These are phyloP conservation scores for Thunnus albacares DNA, from an alignment of 2,797 vertebrate genomes.

Conservation along the genomic window DNA sequence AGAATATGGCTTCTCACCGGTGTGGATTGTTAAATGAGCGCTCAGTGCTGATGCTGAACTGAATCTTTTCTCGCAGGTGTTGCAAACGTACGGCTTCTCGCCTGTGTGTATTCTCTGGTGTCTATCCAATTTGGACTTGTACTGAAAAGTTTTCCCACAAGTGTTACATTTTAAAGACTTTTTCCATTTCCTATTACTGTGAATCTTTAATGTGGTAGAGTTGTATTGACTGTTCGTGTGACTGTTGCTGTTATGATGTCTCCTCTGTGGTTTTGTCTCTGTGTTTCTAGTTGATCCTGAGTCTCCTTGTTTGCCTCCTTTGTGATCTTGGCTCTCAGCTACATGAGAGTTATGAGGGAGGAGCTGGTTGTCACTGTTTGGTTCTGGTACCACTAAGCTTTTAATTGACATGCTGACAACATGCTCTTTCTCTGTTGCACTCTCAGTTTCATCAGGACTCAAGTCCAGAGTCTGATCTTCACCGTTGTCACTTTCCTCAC, in stretches of 20 bases:
- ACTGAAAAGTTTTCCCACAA: too few relatives aligned
- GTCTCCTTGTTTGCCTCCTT: too few relatives aligned
- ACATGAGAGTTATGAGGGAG: too few relatives aligned
- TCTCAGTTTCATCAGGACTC: too few relatives aligned
- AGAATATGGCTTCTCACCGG: neutral
- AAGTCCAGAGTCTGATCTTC: too few relatives aligned
- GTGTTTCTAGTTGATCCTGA: neutral
- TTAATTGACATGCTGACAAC: too few relatives aligned
- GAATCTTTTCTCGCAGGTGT: constrained; percentile 18
- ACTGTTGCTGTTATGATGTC: neutral
- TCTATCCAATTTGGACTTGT: too few relatives aligned
- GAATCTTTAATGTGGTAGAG: neutral
- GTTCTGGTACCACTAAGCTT: too few relatives aligned
- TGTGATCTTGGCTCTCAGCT: too few relatives aligned
- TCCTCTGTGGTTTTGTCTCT: neutral
- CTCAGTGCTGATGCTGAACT: neutral
- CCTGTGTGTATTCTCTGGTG: neutral
- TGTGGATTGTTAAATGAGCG: neutral
- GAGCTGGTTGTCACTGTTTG: too few relatives aligned
- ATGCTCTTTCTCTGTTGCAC: too few relatives aligned
- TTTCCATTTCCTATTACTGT: neutral
- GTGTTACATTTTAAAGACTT: constrained; percentile 3
- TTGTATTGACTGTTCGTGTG: neutral
- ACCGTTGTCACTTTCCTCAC: too few relatives aligned
- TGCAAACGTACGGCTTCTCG: constrained; percentile 12